These are phyloP conservation scores for Monarcha castaneiventris DNA, from an alignment of 2,113 vertebrate species.

Conservation along the genomic window DNA sequence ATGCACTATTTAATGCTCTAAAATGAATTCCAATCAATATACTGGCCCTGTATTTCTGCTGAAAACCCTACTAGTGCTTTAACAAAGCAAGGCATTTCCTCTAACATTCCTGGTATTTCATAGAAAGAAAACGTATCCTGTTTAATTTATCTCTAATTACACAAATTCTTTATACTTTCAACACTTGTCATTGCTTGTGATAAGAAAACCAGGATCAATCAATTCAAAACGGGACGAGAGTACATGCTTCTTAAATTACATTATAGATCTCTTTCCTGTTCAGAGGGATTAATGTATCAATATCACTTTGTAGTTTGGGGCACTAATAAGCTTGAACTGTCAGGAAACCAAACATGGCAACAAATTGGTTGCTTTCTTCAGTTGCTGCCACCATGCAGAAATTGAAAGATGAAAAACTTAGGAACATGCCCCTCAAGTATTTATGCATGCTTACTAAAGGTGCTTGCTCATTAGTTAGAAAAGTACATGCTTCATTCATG, in stretches of 20 bases:
- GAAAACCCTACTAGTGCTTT: fast-evolving
- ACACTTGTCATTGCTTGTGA: constrained; percentile 11
- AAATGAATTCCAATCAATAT: background rate
- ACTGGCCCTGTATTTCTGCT: background rate
- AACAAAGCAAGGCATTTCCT: constrained; percentile 8
- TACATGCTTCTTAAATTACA: constrained; percentile 38
- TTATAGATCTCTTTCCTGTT: constrained; percentile 40
- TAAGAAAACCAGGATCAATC: constrained; percentile 44
- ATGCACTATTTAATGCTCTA: constrained; percentile 31
- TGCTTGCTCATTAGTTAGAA: constrained; percentile 43
- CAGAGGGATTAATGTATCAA: constrained; percentile 40
- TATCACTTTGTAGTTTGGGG: constrained; percentile 21
- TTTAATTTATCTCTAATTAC: constrained; percentile 55
- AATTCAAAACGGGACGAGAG: constrained; percentile 39
- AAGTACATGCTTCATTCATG: constrained; percentile 25
- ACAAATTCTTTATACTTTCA: constrained; percentile 6
- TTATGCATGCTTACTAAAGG: constrained; percentile 20
- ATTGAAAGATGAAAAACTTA: constrained; percentile 21
- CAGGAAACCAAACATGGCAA: constrained; percentile 20
- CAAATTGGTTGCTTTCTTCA: constrained; percentile 11
- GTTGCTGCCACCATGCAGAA: constrained; percentile 12
- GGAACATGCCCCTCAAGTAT: background rate
- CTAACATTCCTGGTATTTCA: background rate
- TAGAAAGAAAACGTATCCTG: background rate
- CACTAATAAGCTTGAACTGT: constrained; percentile 54